Conservation (phyloP, 2,888 invertebrate genomes). For the Digitonthophagus gazella region DNA sequence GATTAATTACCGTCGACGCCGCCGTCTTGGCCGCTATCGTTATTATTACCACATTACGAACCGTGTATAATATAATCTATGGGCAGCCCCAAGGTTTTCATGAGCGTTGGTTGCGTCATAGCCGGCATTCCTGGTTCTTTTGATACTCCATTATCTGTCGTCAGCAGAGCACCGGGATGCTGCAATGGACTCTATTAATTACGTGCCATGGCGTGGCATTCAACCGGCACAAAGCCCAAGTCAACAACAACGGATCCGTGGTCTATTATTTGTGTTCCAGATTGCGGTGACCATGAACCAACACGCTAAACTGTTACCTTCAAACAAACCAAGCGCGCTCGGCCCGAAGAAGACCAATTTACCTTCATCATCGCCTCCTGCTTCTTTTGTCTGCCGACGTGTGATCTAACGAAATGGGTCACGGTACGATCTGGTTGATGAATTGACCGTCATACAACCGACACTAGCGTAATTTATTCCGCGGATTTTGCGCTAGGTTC, state of each 20-base stretch:
- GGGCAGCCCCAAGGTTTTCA: neutral
- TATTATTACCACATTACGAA: neutral
- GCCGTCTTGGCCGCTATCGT: neutral
- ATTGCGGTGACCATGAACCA: neutral
- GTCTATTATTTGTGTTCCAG: neutral
- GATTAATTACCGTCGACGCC: slow-evolving; percentile 5
- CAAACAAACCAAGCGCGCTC: neutral
- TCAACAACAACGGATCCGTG: neutral
- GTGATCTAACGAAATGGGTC: neutral
- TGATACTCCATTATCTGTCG: neutral
- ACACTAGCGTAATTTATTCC: neutral
- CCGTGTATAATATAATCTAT: neutral
- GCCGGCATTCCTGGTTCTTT: neutral
- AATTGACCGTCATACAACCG: neutral
- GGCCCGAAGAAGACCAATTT: neutral
- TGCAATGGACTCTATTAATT: neutral
- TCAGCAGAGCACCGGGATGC: neutral
- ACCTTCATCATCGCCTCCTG: neutral
- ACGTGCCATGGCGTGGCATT: neutral
- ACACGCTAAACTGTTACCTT: neutral
- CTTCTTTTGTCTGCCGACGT: neutral
- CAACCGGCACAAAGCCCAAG: neutral
- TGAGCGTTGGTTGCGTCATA: neutral
- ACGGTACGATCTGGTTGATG: neutral
- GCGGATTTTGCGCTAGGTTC: neutral